Evolutionary conservation across 2,113 vertebrate genomes (phyloP), one percentile per base, ranked within the genome.

Genomic region (Caracal caracal): DNA sequence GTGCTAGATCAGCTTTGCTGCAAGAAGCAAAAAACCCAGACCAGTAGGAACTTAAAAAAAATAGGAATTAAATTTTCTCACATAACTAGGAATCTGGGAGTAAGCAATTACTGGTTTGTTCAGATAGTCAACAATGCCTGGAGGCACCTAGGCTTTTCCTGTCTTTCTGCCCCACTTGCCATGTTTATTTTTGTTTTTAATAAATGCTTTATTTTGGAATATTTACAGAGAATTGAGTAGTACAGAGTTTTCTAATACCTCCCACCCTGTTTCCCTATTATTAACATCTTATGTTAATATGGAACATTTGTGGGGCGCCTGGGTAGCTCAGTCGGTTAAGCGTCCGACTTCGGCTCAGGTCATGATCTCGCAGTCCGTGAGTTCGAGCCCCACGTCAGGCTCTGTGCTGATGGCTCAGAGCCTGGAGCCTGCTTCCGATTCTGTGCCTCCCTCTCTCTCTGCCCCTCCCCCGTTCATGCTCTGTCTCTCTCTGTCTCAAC

Each of bases 1-100:
- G n/a, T 79, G 63, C 17, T 51, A 51, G 35, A 49, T 63, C 71
- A 93, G 37, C 47, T 93, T 78, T 88, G 24, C 85, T 83, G 26
- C 10, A 94, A 89, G 73, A 15, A 89, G n/a, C 30, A 92, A 91
- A 87, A 95, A 95, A 73, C 13, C n/a, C 63, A 75, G 43, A 75
- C 7, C 19, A 87, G 87, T 9, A 79, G 53, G 35, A 65, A 93
- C 88, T 95, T 93, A 49, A 94, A 84, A 49, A 94, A 84, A 93
- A 76, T 22, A 75, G 35, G 26, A 93, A 79, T 85, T 90, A 37
- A 82, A 80, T 43, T 84, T 94, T 79, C n/a, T 95, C 40, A 73
- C 17, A 13, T 66, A 65, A 35, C n/a, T 82, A 81, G 75, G 66
- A 82, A 88, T 7, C 16, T 35, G 49, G 70, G 17, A 40, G 71